These are phyloP conservation scores for Bruchidius siliquastri DNA, from an alignment of 2,888 invertebrate species.

Conservation along the genomic window DNA sequence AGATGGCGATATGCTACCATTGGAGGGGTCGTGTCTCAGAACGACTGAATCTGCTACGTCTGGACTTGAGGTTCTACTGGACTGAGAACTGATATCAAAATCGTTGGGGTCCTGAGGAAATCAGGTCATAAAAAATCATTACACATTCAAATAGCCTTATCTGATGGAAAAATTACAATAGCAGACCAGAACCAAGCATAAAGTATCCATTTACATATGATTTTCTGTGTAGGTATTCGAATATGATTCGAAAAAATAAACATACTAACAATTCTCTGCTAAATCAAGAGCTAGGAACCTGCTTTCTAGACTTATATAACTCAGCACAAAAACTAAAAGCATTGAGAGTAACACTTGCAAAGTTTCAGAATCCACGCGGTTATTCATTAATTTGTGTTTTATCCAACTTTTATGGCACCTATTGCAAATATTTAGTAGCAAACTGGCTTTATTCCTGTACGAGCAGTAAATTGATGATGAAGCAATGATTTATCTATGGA, in stretches of 20 bases:
- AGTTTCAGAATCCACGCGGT: neutral
- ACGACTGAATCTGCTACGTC: constrained; percentile 45
- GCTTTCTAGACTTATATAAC: no score
- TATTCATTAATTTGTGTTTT: no score
- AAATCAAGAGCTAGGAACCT: no score
- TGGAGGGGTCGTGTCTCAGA: constrained; percentile 40
- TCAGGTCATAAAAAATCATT: neutral
- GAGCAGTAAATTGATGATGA: neutral
- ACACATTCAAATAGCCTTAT: neutral
- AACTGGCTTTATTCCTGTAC: no score
- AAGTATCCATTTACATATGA: no score
- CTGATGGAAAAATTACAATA: neutral
- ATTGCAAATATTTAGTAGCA: no score
- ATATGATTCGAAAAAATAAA: no score
- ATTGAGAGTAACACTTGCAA: no score
- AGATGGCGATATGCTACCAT: constrained; percentile 34
- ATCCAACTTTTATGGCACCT: no score
- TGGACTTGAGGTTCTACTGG: constrained; percentile 54
- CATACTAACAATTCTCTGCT: no score
- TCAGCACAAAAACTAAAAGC: no score
- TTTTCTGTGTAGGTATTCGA: no score
- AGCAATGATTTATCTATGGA: neutral
- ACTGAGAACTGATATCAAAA: constrained; percentile 50
- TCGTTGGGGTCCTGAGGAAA: constrained; percentile 39
- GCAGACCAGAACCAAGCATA: neutral